A percentile compares a stretch with the other conserved stretches of the same genome.
Conservation (phyloP, 2,888 invertebrate species). For the Nomada fabriciana region DNA sequence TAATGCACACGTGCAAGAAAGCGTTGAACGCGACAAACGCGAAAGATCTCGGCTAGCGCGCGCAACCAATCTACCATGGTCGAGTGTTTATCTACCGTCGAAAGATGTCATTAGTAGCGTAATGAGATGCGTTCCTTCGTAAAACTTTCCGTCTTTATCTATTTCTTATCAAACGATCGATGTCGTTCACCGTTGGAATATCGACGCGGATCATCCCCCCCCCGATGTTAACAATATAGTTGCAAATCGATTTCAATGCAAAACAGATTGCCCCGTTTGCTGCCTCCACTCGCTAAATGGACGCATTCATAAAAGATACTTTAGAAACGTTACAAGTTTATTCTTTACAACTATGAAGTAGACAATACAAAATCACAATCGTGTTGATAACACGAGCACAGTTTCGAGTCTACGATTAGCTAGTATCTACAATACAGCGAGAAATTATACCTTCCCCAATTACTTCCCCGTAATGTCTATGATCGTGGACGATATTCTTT, state of each 20-base stretch:
- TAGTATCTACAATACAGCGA: conserved; percentile 26
- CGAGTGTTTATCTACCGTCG: conserved; percentile 1
- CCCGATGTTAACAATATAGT: too few relatives aligned
- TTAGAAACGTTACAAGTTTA: conserved; percentile 74
- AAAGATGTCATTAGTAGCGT: conserved; percentile 40
- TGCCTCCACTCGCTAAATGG: not conserved
- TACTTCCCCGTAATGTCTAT: not conserved
- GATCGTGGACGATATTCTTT: not conserved
- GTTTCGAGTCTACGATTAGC: conserved; percentile 30
- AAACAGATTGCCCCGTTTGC: not conserved
- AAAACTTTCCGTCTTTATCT: not conserved
- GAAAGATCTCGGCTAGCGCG: not conserved
- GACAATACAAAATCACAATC: conserved; percentile 75
- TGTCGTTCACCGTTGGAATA: not conserved
- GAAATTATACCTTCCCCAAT: too few relatives aligned
- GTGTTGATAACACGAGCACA: conserved; percentile 36
- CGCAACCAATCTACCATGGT: not conserved
- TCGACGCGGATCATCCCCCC: too few relatives aligned
- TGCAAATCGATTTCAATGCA: not conserved
- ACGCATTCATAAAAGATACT: conserved; percentile 34
- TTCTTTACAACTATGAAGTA: conserved; percentile 70
- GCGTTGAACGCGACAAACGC: conserved; percentile 8
- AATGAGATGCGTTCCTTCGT: not conserved
- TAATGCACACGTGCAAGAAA: conserved; percentile 4
- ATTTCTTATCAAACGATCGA: not conserved